Evolutionary conservation across 2,888 invertebrate species (phyloP).

Genomic region (Parascotia fuliginaria): DNA sequence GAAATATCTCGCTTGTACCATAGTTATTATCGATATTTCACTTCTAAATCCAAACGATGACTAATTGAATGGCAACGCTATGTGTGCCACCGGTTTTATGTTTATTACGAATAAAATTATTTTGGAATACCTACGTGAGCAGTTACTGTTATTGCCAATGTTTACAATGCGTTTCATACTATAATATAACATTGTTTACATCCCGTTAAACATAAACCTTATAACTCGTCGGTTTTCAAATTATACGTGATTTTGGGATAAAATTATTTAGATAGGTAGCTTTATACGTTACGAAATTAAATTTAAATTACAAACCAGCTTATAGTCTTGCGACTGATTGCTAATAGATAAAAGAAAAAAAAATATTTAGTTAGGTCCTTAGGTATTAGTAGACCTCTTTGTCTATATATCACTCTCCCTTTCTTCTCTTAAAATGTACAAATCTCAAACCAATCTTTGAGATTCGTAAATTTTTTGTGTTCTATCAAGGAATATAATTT

Average conservation of each 20-base stretch:
- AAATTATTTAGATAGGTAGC: too few relatives aligned
- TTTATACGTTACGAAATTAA: too few relatives aligned
- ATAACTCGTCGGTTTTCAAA: conserved; percentile 4
- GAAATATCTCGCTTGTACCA: conserved; percentile 35
- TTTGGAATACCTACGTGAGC: conserved; percentile 51
- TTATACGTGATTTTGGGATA: background rate
- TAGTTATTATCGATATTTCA: conserved; percentile 43
- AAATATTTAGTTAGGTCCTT: too few relatives aligned
- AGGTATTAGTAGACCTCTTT: too few relatives aligned
- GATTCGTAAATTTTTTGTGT: too few relatives aligned
- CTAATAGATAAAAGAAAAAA: too few relatives aligned
- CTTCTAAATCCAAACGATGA: conserved; percentile 52
- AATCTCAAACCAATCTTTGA: too few relatives aligned
- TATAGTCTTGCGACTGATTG: too few relatives aligned
- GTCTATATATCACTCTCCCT: too few relatives aligned
- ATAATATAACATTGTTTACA: conserved; percentile 33
- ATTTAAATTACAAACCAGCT: too few relatives aligned
- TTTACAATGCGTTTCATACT: conserved; percentile 33
- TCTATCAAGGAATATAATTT: too few relatives aligned
- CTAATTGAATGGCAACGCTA: conserved; percentile 48
- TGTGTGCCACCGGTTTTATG: conserved; percentile 44
- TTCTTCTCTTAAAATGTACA: too few relatives aligned
- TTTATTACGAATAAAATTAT: conserved; percentile 53
- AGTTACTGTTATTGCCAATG: conserved; percentile 42
- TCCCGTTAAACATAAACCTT: conserved; percentile 14